Conservation (phyloP, 2,113 vertebrate species). For the Pseudopipra pipra region DNA sequence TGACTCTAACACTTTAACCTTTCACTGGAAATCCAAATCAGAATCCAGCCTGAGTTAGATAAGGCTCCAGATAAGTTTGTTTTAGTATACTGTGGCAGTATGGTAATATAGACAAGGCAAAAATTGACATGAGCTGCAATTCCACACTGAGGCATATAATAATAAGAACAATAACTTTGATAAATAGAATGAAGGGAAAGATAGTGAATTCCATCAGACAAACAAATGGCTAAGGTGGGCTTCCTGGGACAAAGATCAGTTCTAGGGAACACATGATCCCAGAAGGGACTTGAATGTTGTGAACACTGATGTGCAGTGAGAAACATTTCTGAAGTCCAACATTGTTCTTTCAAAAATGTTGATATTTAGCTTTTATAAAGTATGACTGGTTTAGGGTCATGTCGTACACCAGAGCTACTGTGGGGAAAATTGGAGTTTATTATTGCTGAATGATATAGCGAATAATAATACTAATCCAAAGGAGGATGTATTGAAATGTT, state of each 20-base stretch:
- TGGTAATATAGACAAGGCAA: not conserved
- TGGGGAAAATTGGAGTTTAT: constrained; percentile 20
- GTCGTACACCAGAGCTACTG: not conserved
- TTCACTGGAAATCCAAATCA: not conserved
- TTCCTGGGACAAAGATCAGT: not conserved
- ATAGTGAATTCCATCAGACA: not conserved
- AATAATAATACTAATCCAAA: not conserved
- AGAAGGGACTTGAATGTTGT: not conserved
- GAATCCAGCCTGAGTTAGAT: not conserved
- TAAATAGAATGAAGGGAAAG: not conserved
- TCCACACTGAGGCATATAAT: not conserved
- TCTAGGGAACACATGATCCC: not conserved
- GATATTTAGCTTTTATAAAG: not conserved
- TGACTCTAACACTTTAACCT: not conserved
- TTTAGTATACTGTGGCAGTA: not conserved
- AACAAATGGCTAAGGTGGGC: not conserved
- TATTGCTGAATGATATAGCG: not conserved
- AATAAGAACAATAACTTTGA: not conserved
- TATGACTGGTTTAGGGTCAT: not conserved
- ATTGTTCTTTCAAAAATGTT: not conserved
- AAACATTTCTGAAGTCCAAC: not conserved
- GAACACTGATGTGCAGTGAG: not conserved
- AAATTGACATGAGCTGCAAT: not conserved
- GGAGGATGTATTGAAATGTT: constrained; percentile 3
- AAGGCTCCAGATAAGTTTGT: not conserved